phyloP scores from a whole-genome alignment of 2,797 vertebrate species.

The Erethizon dorsatum region DNA sequence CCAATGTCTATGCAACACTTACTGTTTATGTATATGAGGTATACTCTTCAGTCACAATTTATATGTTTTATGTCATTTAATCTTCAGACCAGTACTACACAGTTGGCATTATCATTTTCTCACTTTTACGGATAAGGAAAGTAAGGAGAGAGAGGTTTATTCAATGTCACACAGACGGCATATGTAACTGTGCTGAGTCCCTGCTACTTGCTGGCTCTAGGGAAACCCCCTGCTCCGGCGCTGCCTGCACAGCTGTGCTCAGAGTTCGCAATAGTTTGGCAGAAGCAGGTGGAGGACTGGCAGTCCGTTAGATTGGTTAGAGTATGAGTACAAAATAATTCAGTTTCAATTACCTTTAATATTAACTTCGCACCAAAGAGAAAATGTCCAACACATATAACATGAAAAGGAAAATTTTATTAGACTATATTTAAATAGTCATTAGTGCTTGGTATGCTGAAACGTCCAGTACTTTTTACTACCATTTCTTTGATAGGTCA shows the following conservation, averaged over 20 bases:
- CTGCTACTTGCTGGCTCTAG: neutral
- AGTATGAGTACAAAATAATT: neutral
- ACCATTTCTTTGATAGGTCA: neutral
- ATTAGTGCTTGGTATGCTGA: neutral
- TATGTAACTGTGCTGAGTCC: neutral
- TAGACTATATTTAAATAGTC: neutral
- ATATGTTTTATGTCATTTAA: neutral
- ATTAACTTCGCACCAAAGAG: constrained; percentile 49
- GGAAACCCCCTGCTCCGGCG: no score
- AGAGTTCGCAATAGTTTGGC: neutral
- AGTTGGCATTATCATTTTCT: neutral
- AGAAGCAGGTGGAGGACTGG: constrained; percentile 56
- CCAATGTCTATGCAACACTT: neutral
- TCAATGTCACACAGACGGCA: no score
- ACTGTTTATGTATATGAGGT: accelerated
- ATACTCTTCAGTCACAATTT: neutral
- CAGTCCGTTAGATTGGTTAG: constrained; percentile 19
- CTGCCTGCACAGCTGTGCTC: neutral
- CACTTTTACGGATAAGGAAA: constrained; percentile 22
- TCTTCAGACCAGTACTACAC: neutral
- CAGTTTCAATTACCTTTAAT: constrained; percentile 68
- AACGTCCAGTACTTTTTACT: neutral
- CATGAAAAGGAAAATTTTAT: neutral
- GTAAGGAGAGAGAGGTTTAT: neutral
- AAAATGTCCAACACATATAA: neutral